These are phyloP conservation scores for Lerista edwardsae DNA, from an alignment of 2,797 vertebrate genomes.

Conservation along the genomic window DNA sequence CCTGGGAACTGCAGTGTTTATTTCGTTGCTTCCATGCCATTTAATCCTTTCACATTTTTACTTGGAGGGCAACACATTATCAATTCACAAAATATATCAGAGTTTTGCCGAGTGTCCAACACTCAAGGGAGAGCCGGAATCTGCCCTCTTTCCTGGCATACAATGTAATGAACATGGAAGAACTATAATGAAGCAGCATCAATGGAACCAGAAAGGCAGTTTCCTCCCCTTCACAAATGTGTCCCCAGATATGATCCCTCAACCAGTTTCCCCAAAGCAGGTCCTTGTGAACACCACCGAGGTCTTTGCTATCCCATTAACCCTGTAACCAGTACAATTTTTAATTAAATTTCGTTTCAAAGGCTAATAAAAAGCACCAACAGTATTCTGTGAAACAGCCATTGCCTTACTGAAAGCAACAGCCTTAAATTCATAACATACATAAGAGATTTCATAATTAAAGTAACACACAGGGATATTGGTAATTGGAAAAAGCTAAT, in stretches of 20 bases:
- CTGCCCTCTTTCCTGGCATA: slow-evolving; percentile 14
- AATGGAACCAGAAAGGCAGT: not conserved
- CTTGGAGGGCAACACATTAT: not conserved
- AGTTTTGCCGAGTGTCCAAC: not conserved
- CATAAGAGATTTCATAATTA: slow-evolving; percentile 53
- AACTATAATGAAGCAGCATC: not conserved
- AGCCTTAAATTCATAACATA: slow-evolving; percentile 38
- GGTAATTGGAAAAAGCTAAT: slow-evolving; percentile 50
- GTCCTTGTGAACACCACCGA: not conserved
- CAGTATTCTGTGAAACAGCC: slow-evolving; percentile 25
- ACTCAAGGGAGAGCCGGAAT: accelerated
- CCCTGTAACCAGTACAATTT: slow-evolving; percentile 50
- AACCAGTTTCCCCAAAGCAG: not conserved
- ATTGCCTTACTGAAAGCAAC: slow-evolving; percentile 18
- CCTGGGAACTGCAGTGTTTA: not conserved
- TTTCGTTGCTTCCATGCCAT: not conserved
- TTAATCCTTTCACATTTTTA: not conserved
- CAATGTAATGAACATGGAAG: not conserved
- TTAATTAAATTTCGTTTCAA: slow-evolving; percentile 34
- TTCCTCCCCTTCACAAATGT: not conserved
- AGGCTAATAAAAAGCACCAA: slow-evolving; percentile 40
- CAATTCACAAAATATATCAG: not conserved
- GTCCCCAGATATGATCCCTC: not conserved
- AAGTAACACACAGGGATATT: slow-evolving; percentile 54
- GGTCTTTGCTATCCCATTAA: not conserved